Evolutionary conservation across 2,797 vertebrate genomes (phyloP).

Genomic region (Crossoptilon crossoptilon): DNA sequence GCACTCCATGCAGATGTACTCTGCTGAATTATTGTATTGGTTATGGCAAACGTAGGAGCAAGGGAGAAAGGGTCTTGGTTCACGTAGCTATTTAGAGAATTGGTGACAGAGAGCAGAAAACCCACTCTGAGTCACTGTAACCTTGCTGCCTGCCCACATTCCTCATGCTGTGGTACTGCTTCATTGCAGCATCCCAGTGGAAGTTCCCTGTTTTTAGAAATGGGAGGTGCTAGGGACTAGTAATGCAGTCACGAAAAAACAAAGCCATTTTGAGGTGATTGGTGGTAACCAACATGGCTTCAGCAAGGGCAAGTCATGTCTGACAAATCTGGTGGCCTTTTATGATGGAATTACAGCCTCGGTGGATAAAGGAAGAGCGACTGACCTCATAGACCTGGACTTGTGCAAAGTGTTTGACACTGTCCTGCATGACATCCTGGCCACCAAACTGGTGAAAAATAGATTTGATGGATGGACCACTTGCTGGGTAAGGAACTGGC

Average conservation of each 20-base stretch:
- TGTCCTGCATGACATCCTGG: too few species aligned
- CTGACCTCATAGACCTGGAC: too few species aligned
- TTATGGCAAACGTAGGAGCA: neutral
- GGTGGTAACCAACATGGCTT: too few species aligned
- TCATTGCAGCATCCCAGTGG: neutral
- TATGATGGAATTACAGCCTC: too few species aligned
- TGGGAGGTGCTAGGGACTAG: neutral
- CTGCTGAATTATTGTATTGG: neutral
- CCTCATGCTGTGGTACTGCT: neutral
- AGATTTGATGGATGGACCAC: too few species aligned
- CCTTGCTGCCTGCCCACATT: accelerated
- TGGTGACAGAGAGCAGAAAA: neutral
- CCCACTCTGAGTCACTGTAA: too few species aligned
- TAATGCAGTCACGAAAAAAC: neutral
- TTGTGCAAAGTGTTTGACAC: too few species aligned
- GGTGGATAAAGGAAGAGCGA: too few species aligned
- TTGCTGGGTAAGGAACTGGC: too few species aligned
- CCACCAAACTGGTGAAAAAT: too few species aligned
- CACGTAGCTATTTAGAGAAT: accelerated
- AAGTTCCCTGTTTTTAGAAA: neutral
- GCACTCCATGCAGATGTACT: neutral
- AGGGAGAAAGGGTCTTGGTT: accelerated
- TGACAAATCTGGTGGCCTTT: too few species aligned
- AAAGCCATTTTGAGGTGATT: neutral
- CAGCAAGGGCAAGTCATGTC: too few species aligned